Percentiles rank a stretch among this genome's conserved stretches.
phyloP scores from a whole-genome alignment of 2,113 vertebrate species.

The Pomatorhinus ruficollis region DNA sequence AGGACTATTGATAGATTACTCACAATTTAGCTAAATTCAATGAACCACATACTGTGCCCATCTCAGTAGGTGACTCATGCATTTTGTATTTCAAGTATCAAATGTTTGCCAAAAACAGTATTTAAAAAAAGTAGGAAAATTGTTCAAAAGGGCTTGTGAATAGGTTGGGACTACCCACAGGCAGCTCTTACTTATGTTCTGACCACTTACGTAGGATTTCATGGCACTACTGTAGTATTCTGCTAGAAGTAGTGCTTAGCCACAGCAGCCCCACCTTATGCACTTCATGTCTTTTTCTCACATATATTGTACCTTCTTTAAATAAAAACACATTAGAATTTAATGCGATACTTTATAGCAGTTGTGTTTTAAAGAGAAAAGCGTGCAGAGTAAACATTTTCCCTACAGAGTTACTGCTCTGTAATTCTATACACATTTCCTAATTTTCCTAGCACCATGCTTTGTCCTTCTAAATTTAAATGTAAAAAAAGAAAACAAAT shows the following conservation, averaged over 20 bases:
- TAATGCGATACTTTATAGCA: constrained; percentile 48
- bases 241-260: constrained; percentile 44
- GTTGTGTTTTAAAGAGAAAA: constrained; percentile 57
- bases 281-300: constrained; percentile 9
- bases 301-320: constrained; percentile 19
- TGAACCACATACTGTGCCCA: constrained; percentile 80
- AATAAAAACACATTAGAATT: constrained; percentile 38
- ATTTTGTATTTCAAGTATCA: constrained; percentile 83
- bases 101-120: constrained; percentile 85
- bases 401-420: constrained; percentile 28
- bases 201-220: constrained; percentile 77
- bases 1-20: constrained; percentile 81
- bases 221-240: constrained; percentile 16
- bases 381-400: constrained; percentile 62
- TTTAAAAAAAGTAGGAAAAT: constrained; percentile 80
- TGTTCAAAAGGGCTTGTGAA: constrained; percentile 76
- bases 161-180: constrained; percentile 76
- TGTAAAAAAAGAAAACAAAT: background rate
- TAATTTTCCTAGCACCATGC: constrained; percentile 43
- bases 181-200: constrained; percentile 74
- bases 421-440: constrained; percentile 38
- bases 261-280: constrained; percentile 13
- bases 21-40: constrained; percentile 85
- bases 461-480: constrained; percentile 34
- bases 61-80: constrained; percentile 80